phyloP scores from a whole-genome alignment of 2,797 vertebrate genomes.

The Spheniscus humboldti region DNA sequence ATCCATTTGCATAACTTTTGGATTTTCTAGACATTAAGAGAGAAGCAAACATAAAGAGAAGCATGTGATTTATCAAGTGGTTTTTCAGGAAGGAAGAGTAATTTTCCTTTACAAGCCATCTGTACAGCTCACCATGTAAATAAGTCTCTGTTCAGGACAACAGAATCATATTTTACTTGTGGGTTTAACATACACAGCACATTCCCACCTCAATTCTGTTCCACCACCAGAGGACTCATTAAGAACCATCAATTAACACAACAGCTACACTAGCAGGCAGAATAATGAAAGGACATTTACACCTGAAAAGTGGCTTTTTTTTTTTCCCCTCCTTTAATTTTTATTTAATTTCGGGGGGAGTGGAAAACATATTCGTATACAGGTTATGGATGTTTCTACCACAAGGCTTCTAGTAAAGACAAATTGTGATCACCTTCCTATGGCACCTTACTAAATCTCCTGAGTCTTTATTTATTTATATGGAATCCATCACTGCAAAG shows the following conservation, averaged over 20 bases:
- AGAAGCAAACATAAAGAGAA: conserved; percentile 49
- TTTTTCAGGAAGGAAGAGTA: conserved; percentile 63
- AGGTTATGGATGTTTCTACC: background rate
- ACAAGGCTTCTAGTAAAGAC: background rate
- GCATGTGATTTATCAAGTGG: conserved; percentile 64
- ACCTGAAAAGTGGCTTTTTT: background rate
- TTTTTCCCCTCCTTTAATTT: background rate
- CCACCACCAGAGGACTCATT: background rate
- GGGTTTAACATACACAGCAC: background rate
- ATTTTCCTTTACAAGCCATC: conserved; percentile 59
- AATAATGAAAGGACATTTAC: background rate
- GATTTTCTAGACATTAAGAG: conserved; percentile 43
- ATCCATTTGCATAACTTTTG: conserved; percentile 61
- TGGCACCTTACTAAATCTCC: conserved; percentile 31
- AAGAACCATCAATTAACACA: conserved; percentile 39
- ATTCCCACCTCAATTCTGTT: conserved; percentile 14
- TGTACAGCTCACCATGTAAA: conserved; percentile 43
- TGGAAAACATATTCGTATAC: background rate
- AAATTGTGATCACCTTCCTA: background rate
- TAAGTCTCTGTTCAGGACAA: conserved; percentile 41
- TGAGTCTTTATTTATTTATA: conserved; percentile 38
- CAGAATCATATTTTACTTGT: conserved; percentile 29
- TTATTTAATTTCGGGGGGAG: background rate
- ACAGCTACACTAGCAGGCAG: conserved; percentile 11
- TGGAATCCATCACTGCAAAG: background rate